Percentiles rank a stretch among this genome's conserved stretches.
Evolutionary conservation across 2,888 invertebrate genomes (phyloP).

Genomic region (Cremastinae sp.): DNA sequence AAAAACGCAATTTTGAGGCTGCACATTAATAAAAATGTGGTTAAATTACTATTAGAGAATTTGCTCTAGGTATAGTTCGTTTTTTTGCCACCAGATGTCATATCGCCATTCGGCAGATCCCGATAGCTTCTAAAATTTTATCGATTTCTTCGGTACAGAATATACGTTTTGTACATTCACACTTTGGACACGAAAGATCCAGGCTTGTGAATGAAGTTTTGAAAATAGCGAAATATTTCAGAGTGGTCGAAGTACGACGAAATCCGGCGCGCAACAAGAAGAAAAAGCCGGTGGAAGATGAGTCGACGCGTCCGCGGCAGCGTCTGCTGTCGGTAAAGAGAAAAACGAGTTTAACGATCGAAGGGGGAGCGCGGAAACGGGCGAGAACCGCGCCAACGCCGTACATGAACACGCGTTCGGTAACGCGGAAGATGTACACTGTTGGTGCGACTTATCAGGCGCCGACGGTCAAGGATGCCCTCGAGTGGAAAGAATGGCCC

Average conservation of each 20-base stretch:
- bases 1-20: too few relatives aligned
- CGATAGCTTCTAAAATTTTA: too few relatives aligned
- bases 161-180: too few relatives aligned
- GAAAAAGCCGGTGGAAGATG: conserved; percentile 66
- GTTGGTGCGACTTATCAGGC: conserved; percentile 76
- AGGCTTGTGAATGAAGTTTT: too few relatives aligned
- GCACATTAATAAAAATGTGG: too few relatives aligned
- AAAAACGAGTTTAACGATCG: conserved; percentile 47
- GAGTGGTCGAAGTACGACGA: conserved; percentile 66
- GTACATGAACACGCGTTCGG: conserved; percentile 77
- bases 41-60: too few relatives aligned
- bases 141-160: too few relatives aligned
- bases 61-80: too few relatives aligned
- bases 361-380: conserved; percentile 60
- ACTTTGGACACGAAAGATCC: too few relatives aligned
- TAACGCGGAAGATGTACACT: conserved; percentile 75
- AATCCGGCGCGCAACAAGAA: conserved; percentile 70
- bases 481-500: conserved; percentile 77
- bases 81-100: too few relatives aligned
- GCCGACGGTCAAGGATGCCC: conserved; percentile 71
- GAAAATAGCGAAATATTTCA: conserved; percentile 31
- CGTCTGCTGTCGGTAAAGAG: conserved; percentile 67
- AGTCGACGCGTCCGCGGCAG: conserved; percentile 66
- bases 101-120: too few relatives aligned
- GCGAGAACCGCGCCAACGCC: conserved; percentile 60